These are phyloP conservation scores for Drosophila parvula DNA, from an alignment of 1,140 invertebrate species.

Conservation along the genomic window DNA sequence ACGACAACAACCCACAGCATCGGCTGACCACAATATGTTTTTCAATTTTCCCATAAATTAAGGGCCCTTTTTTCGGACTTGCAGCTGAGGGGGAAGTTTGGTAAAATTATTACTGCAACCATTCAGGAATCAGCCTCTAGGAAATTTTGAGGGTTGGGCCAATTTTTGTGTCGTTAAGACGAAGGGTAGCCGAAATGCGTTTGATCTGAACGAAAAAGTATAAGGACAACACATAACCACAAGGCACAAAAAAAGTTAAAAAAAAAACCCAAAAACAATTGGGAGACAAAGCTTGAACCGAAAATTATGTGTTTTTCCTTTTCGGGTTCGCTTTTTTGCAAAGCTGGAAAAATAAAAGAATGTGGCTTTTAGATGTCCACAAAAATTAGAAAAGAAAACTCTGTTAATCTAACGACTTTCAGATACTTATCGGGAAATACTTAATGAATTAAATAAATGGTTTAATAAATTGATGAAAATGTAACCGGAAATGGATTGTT, in stretches of 20 bases:
- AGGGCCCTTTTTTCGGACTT: conserved; percentile 18
- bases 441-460: not conserved
- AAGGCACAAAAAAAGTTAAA: conserved; percentile 26
- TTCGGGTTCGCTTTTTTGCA: conserved; percentile 11
- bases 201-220: conserved; percentile 56
- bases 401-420: not conserved
- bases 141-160: conserved; percentile 18
- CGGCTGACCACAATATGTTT: conserved; percentile 62
- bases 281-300: not conserved
- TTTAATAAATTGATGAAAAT: not conserved
- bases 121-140: conserved; percentile 14
- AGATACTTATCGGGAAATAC: not conserved
- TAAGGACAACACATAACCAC: conserved; percentile 42
- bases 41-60: conserved; percentile 72
- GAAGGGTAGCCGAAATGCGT: conserved; percentile 43
- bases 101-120: conserved; percentile 39
- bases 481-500: too few relatives aligned
- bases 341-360: not conserved
- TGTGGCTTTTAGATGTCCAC: not conserved
- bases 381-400: not conserved
- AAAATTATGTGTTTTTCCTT: conserved; percentile 30
- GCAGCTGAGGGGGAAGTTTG: conserved; percentile 21
- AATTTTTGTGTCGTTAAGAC: conserved; percentile 60
- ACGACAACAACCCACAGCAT: conserved; percentile 50
- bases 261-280: conserved; percentile 1